Conservation (phyloP, 2,797 vertebrate species). For the Smutsia gigantea region DNA sequence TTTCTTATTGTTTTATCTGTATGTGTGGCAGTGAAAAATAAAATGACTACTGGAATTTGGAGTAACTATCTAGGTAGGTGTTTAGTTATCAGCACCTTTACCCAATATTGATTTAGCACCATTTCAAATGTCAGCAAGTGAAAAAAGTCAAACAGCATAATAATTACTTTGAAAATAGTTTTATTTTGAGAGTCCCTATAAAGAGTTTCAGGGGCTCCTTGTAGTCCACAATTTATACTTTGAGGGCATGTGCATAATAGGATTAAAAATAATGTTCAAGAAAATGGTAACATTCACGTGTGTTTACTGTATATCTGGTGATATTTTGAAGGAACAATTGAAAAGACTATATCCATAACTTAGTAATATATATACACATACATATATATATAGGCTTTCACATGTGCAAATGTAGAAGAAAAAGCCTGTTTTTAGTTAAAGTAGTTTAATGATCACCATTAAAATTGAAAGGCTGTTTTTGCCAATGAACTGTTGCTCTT, state of each 20-base stretch:
- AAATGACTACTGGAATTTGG: neutral
- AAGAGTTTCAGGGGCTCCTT: neutral
- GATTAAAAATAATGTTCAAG: neutral
- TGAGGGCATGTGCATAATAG: neutral
- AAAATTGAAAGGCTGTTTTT: conserved; percentile 67
- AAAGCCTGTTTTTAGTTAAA: neutral
- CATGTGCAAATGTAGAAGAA: neutral
- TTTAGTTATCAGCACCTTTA: neutral
- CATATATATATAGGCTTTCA: neutral
- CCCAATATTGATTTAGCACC: neutral
- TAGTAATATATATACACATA: neutral
- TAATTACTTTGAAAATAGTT: neutral
- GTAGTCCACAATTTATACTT: neutral
- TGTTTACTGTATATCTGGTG: neutral
- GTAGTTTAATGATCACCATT: conserved; percentile 36
- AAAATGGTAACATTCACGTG: neutral
- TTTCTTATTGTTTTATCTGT: neutral
- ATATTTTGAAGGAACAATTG: neutral
- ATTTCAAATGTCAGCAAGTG: neutral
- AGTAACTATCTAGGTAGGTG: neutral
- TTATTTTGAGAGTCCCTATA: neutral
- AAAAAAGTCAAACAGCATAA: neutral
- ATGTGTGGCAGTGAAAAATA: neutral
- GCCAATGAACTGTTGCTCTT: conserved; percentile 56
- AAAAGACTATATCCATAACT: neutral